A percentile compares a stretch with the other conserved stretches of the same genome.
phyloP scores from a whole-genome alignment of 2,113 vertebrate genomes.

The Megaceryle maxima region DNA sequence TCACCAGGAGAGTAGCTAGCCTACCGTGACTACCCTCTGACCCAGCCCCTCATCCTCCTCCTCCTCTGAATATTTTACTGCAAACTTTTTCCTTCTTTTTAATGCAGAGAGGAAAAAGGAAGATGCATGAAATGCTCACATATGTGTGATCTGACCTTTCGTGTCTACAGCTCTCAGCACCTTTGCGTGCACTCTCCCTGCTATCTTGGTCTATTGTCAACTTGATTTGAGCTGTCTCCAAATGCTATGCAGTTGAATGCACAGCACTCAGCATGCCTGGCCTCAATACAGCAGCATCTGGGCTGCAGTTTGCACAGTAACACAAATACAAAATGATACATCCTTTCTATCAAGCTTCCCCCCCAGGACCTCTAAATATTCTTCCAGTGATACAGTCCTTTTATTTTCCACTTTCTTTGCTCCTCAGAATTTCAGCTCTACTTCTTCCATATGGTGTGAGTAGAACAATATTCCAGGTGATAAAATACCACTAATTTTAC shows the following conservation, averaged over 20 bases:
- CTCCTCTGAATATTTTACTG: background rate
- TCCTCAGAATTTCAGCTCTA: background rate
- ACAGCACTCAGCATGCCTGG: background rate
- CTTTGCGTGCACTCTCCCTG: background rate
- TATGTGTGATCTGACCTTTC: background rate
- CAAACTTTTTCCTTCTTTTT: background rate
- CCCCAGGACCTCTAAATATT: constrained; percentile 7
- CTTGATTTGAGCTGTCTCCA: background rate
- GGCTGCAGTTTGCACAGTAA: constrained; percentile 9
- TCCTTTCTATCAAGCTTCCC: constrained; percentile 8
- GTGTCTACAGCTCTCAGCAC: background rate
- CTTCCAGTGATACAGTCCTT: background rate
- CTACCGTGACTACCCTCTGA: background rate
- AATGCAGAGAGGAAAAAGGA: background rate
- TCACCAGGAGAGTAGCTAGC: background rate
- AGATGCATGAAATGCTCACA: background rate
- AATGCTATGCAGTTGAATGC: background rate
- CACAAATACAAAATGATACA: background rate
- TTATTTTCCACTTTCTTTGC: background rate
- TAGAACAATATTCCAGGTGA: constrained; percentile 11
- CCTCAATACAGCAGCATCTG: background rate
- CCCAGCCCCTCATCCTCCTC: background rate
- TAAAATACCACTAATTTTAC: background rate
- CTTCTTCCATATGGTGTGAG: background rate
- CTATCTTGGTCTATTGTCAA: background rate